Percentiles rank a stretch among this genome's conserved stretches.
Conservation (phyloP, 2,113 vertebrate genomes). For the Uropsilus gracilis region DNA sequence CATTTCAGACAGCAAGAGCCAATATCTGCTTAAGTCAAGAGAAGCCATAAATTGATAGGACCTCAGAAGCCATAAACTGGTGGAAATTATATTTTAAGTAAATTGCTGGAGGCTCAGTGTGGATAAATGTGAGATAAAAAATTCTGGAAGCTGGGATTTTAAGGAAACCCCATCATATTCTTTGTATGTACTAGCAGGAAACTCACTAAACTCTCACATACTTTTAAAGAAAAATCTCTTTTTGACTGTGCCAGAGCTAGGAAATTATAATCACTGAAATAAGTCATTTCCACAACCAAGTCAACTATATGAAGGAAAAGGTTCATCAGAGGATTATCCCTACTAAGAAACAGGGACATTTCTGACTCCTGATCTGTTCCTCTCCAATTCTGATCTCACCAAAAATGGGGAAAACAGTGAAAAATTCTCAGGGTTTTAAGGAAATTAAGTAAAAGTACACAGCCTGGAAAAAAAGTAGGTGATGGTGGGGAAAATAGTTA, state of each 20-base stretch:
- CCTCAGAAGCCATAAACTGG: neutral
- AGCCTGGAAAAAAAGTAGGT: neutral
- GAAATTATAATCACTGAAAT: neutral
- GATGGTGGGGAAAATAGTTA: neutral
- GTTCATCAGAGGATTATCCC: neutral
- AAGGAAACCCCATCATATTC: neutral
- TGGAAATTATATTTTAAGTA: neutral
- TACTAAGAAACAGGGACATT: too few relatives aligned
- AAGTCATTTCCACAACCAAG: neutral
- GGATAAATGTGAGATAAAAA: neutral
- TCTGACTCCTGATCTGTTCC: neutral
- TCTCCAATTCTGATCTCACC: neutral
- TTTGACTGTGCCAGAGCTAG: neutral
- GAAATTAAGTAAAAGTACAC: neutral
- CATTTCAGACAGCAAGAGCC: neutral
- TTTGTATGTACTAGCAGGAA: neutral
- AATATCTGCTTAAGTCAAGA: neutral
- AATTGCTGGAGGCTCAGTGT: neutral
- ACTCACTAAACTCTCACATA: neutral
- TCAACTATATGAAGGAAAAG: neutral
- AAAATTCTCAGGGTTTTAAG: neutral
- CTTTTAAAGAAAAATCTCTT: neutral
- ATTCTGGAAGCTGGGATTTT: neutral
- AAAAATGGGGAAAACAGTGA: too few relatives aligned
- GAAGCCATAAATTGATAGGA: neutral